phyloP scores from a whole-genome alignment of 2,888 invertebrate genomes.

The Tryphoninae sp. region DNA sequence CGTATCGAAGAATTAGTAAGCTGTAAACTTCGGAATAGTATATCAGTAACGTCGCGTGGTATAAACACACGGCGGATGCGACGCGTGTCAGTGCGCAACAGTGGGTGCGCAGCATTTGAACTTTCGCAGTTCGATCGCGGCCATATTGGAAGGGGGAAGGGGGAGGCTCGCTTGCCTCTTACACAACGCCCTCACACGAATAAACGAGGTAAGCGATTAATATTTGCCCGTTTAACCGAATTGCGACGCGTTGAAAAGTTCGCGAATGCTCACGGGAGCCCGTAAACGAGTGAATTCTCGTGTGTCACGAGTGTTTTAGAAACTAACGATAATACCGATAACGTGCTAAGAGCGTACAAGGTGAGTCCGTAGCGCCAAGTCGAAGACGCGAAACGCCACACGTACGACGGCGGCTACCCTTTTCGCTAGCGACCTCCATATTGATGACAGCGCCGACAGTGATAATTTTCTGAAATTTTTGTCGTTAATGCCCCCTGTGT shows the following conservation, averaged over 20 bases:
- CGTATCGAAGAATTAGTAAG: conserved; percentile 7
- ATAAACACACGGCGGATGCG: conserved; percentile 68
- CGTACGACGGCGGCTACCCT: conserved; percentile 33
- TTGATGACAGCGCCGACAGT: conserved; percentile 88
- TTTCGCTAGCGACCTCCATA: conserved; percentile 81
- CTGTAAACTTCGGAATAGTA: conserved; percentile 59
- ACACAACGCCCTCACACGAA: conserved; percentile 85
- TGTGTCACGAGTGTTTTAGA: conserved; percentile 11
- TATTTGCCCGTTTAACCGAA: conserved; percentile 64
- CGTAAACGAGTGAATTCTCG: conserved; percentile 3
- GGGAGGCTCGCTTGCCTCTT: conserved; percentile 73
- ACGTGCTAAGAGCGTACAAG: conserved; percentile 32
- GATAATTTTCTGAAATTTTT: conserved; percentile 87
- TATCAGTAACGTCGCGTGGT: conserved; percentile 63
- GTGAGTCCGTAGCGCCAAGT: conserved; percentile 52
- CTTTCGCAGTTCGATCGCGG: conserved; percentile 73
- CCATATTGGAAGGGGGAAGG: conserved; percentile 76
- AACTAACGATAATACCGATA: conserved; percentile 8
- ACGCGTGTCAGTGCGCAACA: conserved; percentile 71
- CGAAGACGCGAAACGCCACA: conserved; percentile 35
- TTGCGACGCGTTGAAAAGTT: conserved; percentile 57
- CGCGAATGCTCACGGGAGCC: conserved; percentile 26
- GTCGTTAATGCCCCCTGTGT: conserved; percentile 86
- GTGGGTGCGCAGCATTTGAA: conserved; percentile 77
- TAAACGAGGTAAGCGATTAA: conserved; percentile 78